Evolutionary conservation across 2,797 vertebrate species (phyloP).

Genomic region (Danio kyathit): DNA sequence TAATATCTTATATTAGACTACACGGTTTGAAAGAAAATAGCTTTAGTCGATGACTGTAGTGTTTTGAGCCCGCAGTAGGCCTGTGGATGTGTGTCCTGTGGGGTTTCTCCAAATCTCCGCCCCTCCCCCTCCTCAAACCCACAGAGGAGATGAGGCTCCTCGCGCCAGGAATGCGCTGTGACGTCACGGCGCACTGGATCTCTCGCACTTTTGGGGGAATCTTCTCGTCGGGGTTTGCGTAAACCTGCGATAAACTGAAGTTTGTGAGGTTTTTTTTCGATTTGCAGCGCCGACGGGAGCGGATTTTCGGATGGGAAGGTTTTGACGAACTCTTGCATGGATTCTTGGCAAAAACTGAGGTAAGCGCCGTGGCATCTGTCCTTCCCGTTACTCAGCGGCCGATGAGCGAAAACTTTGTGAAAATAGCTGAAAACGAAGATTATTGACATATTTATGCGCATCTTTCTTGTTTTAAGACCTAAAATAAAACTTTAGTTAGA

Average conservation of each 20-base stretch:
- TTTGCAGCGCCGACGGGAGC: not conserved
- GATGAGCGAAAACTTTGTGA: not conserved
- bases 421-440: slow-evolving; percentile 1
- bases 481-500: not conserved
- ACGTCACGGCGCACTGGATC: slow-evolving; percentile 22
- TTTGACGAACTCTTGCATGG: not conserved
- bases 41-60: too few relatives aligned
- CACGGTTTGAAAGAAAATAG: too few relatives aligned
- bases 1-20: too few relatives aligned
- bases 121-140: slow-evolving; percentile 33
- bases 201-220: slow-evolving; percentile 26
- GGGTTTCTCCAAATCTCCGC: not conserved
- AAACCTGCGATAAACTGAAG: not conserved
- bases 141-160: slow-evolving; percentile 43
- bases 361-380: not conserved
- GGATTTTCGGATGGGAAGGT: not conserved
- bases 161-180: slow-evolving; percentile 45
- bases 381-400: slow-evolving; percentile 40
- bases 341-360: slow-evolving; percentile 8
- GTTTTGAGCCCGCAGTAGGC: not conserved
- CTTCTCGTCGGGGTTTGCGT: not conserved
- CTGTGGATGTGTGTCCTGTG: not conserved
- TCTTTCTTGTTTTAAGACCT: not conserved
- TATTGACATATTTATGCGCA: not conserved
- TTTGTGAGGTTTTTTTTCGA: not conserved